A percentile compares a stretch with the other conserved stretches of the same genome.
phyloP scores from a whole-genome alignment of 2,113 vertebrate species.

The Plecotus auritus region DNA sequence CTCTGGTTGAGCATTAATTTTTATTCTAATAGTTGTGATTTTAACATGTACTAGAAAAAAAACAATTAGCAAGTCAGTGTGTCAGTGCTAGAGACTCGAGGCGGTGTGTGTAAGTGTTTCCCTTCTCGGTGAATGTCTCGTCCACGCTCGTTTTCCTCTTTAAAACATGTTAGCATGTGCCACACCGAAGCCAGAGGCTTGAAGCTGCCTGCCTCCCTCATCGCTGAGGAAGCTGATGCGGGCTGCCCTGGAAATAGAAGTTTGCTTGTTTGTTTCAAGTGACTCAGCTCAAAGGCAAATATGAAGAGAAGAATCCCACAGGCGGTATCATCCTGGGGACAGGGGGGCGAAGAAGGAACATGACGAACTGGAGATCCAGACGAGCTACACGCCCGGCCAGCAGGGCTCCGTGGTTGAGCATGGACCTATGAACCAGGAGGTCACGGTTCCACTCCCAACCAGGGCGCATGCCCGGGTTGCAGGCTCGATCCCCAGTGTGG shows the following conservation, averaged over 20 bases:
- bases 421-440: too few species aligned
- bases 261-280: neutral
- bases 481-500: too few species aligned
- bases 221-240: neutral
- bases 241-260: neutral
- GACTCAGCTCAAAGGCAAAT: conserved; percentile 18
- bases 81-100: neutral
- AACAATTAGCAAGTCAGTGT: neutral
- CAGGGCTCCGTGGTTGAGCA: neutral
- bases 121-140: neutral
- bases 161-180: rapidly evolving
- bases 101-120: too few species aligned
- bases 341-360: neutral
- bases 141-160: neutral
- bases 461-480: too few species aligned
- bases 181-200: neutral
- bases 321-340: neutral
- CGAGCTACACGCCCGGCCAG: neutral
- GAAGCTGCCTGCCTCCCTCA: neutral
- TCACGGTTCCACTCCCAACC: too few species aligned
- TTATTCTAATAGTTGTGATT: neutral
- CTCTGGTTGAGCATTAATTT: neutral
- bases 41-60: neutral
- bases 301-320: neutral
- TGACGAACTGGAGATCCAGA: neutral